phyloP scores from a whole-genome alignment of 2,888 invertebrate species.

The Drosophila meridionalis region DNA sequence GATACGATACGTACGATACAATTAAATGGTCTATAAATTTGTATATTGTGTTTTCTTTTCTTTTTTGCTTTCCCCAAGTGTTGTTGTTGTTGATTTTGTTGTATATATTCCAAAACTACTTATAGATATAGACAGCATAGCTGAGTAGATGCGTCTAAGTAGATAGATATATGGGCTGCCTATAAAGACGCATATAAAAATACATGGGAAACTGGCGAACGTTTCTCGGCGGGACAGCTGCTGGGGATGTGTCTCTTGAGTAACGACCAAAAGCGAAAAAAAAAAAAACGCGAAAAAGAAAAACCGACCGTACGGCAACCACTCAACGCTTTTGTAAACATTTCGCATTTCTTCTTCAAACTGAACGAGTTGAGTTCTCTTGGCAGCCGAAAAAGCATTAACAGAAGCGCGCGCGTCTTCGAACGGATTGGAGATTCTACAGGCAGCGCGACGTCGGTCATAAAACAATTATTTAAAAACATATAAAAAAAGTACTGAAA shows the following conservation, averaged over 20 bases:
- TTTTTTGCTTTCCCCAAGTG: background rate
- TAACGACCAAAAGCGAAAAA: conserved; percentile 7
- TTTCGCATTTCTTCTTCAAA: conserved; percentile 57
- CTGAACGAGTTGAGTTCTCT: conserved; percentile 54
- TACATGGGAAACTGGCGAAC: conserved; percentile 40
- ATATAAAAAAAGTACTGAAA: background rate
- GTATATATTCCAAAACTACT: conserved; percentile 32
- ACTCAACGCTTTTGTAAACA: conserved; percentile 77
- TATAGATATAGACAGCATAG: conserved; percentile 27
- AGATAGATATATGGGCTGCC: conserved; percentile 49
- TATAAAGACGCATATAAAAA: conserved; percentile 68
- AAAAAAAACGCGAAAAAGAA: conserved; percentile 8
- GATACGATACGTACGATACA: conserved; percentile 12
- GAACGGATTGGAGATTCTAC: conserved; percentile 28
- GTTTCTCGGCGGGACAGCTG: conserved; percentile 11
- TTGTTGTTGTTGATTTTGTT: conserved; percentile 13
- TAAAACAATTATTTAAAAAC: conserved; percentile 19
- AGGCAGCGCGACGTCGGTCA: conserved; percentile 10
- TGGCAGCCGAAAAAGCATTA: conserved; percentile 60
- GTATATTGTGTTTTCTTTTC: conserved; percentile 16
- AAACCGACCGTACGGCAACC: conserved; percentile 46
- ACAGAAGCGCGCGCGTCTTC: conserved; percentile 63
- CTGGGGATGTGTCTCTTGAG: conserved; percentile 34
- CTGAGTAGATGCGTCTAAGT: conserved; percentile 38
- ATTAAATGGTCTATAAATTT: conserved; percentile 43